phyloP scores from a whole-genome alignment of 1,140 invertebrate genomes.

The Carcinoscorpius rotundicauda region DNA sequence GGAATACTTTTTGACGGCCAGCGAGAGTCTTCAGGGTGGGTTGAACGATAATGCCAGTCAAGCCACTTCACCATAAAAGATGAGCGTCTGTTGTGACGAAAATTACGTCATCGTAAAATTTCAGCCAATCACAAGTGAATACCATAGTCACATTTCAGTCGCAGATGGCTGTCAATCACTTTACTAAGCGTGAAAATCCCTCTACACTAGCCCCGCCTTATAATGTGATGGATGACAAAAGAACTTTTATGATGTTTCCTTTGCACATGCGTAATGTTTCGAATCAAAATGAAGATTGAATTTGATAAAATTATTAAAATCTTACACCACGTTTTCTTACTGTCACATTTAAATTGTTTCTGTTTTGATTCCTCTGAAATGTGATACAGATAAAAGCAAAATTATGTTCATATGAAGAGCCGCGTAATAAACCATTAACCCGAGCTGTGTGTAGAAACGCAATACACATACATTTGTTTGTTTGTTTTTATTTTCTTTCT shows the following conservation, averaged over 20 bases:
- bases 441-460: too few relatives aligned
- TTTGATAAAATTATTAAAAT: too few relatives aligned
- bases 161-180: slow-evolving; percentile 24
- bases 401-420: too few relatives aligned
- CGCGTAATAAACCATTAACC: too few relatives aligned
- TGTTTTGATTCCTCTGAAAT: too few relatives aligned
- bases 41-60: slow-evolving; percentile 29
- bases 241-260: background rate
- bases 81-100: slow-evolving; percentile 32
- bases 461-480: too few relatives aligned
- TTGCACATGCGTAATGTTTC: too few relatives aligned
- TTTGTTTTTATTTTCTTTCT: too few relatives aligned
- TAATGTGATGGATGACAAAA: slow-evolving; percentile 10
- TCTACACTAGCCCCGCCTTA: slow-evolving; percentile 6
- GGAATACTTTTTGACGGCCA: slow-evolving; percentile 23
- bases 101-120: slow-evolving; percentile 28
- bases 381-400: too few relatives aligned
- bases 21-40: slow-evolving; percentile 25
- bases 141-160: slow-evolving; percentile 26
- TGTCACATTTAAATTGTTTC: too few relatives aligned
- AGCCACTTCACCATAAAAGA: slow-evolving; percentile 33
- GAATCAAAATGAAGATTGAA: too few relatives aligned
- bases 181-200: background rate
- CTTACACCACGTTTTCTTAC: too few relatives aligned
- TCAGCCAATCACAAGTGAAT: slow-evolving; percentile 28